phyloP scores from a whole-genome alignment of 2,888 invertebrate species.

The Ophion ventricosus region DNA sequence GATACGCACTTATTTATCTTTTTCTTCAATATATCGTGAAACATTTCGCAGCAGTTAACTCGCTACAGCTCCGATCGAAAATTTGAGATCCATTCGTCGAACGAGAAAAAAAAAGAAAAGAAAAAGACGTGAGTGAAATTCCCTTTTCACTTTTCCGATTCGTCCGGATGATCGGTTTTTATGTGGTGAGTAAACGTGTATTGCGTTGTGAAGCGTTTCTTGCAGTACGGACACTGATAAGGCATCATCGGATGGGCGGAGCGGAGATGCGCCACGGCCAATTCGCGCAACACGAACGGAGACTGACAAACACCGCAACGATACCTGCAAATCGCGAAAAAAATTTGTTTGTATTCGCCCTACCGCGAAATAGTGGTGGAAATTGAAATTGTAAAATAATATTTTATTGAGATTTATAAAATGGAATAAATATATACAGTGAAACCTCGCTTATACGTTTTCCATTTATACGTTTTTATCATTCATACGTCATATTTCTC shows the following conservation, averaged over 20 bases:
- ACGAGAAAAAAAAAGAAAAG: not conserved
- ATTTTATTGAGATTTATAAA: not conserved
- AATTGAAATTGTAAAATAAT: not conserved
- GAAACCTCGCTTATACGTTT: no score
- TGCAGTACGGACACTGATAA: conserved; percentile 79
- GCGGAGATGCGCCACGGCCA: conserved; percentile 79
- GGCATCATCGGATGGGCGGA: conserved; percentile 80
- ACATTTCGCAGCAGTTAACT: not conserved
- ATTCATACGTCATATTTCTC: no score
- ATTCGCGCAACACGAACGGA: conserved; percentile 77
- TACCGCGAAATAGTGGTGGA: conserved; percentile 5
- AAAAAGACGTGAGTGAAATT: conserved; percentile 8
- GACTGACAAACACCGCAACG: conserved; percentile 79
- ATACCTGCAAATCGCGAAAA: conserved; percentile 70
- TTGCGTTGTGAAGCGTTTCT: conserved; percentile 78
- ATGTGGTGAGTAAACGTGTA: conserved; percentile 78
- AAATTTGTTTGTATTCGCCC: no score
- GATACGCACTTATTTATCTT: not conserved
- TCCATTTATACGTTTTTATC: no score
- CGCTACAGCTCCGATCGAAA: not conserved
- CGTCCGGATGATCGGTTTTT: conserved; percentile 77
- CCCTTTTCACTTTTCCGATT: conserved; percentile 75
- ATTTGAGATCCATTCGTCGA: not conserved
- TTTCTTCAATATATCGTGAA: not conserved
- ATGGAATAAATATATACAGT: not conserved